Base-by-base conservation (phyloP, 2,113 vertebrate genomes). In the Steatornis caripensis region DNA sequence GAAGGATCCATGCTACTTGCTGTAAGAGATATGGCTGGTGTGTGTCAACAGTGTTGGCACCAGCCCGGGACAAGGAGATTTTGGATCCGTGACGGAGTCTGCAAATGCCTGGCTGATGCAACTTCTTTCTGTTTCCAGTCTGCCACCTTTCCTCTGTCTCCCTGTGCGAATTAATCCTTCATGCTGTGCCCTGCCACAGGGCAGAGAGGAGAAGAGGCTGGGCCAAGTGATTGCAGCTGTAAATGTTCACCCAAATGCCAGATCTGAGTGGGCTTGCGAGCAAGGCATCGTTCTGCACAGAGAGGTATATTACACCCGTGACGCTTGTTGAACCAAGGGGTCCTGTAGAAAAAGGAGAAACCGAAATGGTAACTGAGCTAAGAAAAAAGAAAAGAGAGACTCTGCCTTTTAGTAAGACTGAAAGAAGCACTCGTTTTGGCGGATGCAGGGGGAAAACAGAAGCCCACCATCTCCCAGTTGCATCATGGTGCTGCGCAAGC, bases 401-500 rank as follows among this genome's bases (percentile, higher is more conserved):
- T 36, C 29, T 66, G 5, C 41, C 10, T 75, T 57, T 30, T 23
- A 34, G 34, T 24, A 8, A 60, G 20, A 17, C 60, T 66, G 34
- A 13, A 15, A 39, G n/a, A 62, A 48, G 4, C 1, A 0, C 16
- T 83, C 11, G 2, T 45, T 75, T 54, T 39, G 58, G 4, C 64
- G 29, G 14, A 4, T 22, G 3, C 20, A 23, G 45, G 49, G 74
- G 6, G n/a, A n/a, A n/a, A n/a, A n/a, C n/a, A n/a, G n/a, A 6
- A 5, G 4, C 45, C 21, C n/a, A 15, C 3, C 9, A 19, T 43
- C 57, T 79, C 51, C 34, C 32, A 11, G 2, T 78, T 51, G 26
- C 4, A 0, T 14, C 0, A 0, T 37, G 23, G 20, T 61, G 32
- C 48, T 26, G 20, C 41, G 22, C 32, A 43, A 53, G 11, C 4